phyloP scores from a whole-genome alignment of 2,797 vertebrate genomes.

The Nothura maculosa region DNA sequence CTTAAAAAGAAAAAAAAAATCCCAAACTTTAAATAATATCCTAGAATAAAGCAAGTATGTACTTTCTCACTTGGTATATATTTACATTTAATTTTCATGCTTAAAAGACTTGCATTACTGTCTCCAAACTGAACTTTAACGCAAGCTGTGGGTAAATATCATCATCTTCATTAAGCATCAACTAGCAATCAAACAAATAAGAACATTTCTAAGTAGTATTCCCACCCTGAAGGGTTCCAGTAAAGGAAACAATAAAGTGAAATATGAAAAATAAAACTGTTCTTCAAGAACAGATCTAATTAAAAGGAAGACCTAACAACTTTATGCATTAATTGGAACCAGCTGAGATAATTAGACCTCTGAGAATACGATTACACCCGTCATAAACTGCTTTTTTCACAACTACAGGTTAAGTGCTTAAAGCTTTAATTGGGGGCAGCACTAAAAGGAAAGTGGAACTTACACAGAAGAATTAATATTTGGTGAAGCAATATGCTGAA shows the following conservation, averaged over 20 bases:
- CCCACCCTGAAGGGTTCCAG: conserved; percentile 76
- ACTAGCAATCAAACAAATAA: conserved; percentile 79
- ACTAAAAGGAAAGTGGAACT: conserved; percentile 87
- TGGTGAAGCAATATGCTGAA: conserved; percentile 82
- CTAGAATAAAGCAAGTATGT: conserved; percentile 29
- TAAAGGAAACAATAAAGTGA: conserved; percentile 82
- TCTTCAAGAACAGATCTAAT: conserved; percentile 86
- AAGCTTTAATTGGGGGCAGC: conserved; percentile 91
- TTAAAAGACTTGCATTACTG: conserved; percentile 47
- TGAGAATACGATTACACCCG: conserved; percentile 94
- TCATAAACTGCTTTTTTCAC: conserved; percentile 91
- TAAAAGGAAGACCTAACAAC: conserved; percentile 92
- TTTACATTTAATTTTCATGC: conserved; percentile 72
- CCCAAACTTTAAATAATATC: background rate
- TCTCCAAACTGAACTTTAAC: conserved; percentile 49
- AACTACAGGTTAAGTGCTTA: conserved; percentile 87
- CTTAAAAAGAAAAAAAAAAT: background rate
- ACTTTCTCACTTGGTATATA: conserved; percentile 40
- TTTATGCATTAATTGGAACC: conserved; percentile 97
- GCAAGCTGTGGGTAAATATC: conserved; percentile 64
- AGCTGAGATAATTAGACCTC: conserved; percentile 97
- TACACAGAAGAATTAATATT: conserved; percentile 89
- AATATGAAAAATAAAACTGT: conserved; percentile 80
- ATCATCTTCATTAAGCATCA: conserved; percentile 75
- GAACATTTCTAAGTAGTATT: conserved; percentile 78